phyloP scores from a whole-genome alignment of 2,888 invertebrate species.

The Drosophila formosana region DNA sequence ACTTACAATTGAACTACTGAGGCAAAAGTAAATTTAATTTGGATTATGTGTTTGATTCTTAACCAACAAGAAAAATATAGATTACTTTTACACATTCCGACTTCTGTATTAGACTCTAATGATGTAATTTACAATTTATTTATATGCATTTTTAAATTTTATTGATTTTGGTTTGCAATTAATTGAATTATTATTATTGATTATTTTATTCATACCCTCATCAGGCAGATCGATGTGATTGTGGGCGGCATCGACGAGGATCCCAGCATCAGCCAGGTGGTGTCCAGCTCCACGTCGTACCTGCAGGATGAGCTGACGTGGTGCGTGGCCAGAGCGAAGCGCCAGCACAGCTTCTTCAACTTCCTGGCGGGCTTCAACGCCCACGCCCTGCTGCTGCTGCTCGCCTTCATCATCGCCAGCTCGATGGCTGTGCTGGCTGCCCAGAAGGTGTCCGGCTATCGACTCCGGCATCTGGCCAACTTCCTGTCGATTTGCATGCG shows the following conservation, averaged over 20 bases:
- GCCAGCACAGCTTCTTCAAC: conserved; percentile 78
- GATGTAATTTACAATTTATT: too few species aligned
- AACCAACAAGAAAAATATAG: too few species aligned
- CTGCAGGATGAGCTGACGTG: conserved; percentile 85
- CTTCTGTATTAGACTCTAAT: too few species aligned
- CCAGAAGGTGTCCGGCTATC: conserved; percentile 49
- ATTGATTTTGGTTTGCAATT: too few species aligned
- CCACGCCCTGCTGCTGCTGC: conserved; percentile 57
- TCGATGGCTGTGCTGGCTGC: conserved; percentile 60
- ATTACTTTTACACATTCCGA: too few species aligned
- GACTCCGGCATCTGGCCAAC: conserved; percentile 32
- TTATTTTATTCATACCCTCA: not conserved
- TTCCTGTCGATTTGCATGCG: conserved; percentile 57
- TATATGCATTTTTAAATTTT: too few species aligned
- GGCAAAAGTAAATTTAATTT: too few species aligned
- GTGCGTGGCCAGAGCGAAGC: conserved; percentile 83
- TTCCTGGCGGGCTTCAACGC: conserved; percentile 74
- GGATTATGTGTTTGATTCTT: too few species aligned
- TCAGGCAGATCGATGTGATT: conserved; percentile 82
- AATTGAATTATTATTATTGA: too few species aligned
- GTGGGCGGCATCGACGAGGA: conserved; percentile 84
- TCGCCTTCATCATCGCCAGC: conserved; percentile 59
- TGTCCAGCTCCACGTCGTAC: conserved; percentile 83
- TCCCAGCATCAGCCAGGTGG: conserved; percentile 79
- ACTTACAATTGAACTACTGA: too few species aligned